Conservation (phyloP, 2,797 vertebrate species). For the Sebastes trivittatus region DNA sequence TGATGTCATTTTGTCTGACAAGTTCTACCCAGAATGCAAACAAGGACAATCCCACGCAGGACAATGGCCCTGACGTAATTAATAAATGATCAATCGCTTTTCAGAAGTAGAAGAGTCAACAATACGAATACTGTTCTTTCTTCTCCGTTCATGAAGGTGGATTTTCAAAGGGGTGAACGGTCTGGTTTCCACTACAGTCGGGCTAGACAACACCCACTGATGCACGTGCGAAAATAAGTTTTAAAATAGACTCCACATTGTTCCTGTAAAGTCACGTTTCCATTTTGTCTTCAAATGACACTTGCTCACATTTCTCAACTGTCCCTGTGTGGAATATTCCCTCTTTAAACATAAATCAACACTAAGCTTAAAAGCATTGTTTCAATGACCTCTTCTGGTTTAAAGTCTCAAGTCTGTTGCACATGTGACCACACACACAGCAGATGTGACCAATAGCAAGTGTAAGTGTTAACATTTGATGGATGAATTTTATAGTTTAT, state of each 20-base stretch:
- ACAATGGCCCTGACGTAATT: slow-evolving; percentile 1
- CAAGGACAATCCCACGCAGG: background rate
- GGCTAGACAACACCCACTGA: background rate
- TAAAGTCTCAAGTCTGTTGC: background rate
- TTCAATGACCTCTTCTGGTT: background rate
- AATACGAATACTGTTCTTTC: slow-evolving; percentile 1
- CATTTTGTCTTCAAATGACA: background rate
- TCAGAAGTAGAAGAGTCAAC: slow-evolving; percentile 7
- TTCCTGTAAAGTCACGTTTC: background rate
- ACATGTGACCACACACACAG: background rate
- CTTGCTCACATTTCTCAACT: background rate
- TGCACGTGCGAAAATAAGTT: background rate
- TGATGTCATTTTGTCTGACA: background rate
- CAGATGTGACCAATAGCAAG: background rate
- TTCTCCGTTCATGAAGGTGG: background rate
- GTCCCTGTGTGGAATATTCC: background rate
- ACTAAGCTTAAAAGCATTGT: background rate
- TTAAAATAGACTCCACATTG: background rate
- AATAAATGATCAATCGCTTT: background rate
- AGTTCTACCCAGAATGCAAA: slow-evolving; percentile 28
- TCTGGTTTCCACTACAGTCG: background rate
- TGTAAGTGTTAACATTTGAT: background rate
- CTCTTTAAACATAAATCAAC: background rate
- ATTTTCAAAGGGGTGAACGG: background rate
- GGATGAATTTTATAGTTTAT: background rate